phyloP scores from a whole-genome alignment of 2,888 invertebrate genomes.

The Zonitis immaculata region DNA sequence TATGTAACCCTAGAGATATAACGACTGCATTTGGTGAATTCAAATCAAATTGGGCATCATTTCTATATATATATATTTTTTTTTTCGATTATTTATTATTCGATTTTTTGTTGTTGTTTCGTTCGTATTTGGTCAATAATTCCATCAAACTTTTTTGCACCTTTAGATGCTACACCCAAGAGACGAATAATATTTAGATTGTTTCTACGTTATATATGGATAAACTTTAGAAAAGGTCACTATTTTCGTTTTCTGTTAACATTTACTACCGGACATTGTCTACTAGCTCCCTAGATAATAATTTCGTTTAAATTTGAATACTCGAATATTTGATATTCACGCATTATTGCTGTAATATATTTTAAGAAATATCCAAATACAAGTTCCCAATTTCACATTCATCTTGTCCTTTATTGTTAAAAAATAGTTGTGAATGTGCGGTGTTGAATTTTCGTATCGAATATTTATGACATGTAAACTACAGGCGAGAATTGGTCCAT shows the following conservation, averaged over 20 bases:
- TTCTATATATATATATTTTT: no score
- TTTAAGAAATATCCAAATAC: neutral
- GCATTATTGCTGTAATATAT: neutral
- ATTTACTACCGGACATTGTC: slow-evolving; percentile 20
- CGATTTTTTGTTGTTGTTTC: neutral
- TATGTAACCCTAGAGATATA: slow-evolving; percentile 13
- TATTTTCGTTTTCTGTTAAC: slow-evolving; percentile 19
- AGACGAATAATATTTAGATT: slow-evolving; percentile 22
- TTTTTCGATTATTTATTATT: no score
- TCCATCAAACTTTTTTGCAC: slow-evolving; percentile 26
- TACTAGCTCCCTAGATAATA: slow-evolving; percentile 15
- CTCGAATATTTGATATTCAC: neutral
- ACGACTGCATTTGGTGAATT: slow-evolving; percentile 16
- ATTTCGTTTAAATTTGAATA: neutral
- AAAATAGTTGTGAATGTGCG: no score
- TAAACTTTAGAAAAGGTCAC: slow-evolving; percentile 22
- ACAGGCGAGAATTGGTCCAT: slow-evolving; percentile 38
- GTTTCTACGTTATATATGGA: slow-evolving; percentile 19
- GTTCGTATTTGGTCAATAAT: slow-evolving; percentile 30
- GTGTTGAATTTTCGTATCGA: slow-evolving; percentile 16
- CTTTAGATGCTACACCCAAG: slow-evolving; percentile 20
- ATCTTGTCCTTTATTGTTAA: no score
- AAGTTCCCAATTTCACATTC: no score
- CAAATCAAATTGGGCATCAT: slow-evolving; percentile 16
- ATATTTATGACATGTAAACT: slow-evolving; percentile 42